These are phyloP conservation scores for Drosophila subquinaria DNA, from an alignment of 2,888 invertebrate genomes.

Conservation along the genomic window DNA sequence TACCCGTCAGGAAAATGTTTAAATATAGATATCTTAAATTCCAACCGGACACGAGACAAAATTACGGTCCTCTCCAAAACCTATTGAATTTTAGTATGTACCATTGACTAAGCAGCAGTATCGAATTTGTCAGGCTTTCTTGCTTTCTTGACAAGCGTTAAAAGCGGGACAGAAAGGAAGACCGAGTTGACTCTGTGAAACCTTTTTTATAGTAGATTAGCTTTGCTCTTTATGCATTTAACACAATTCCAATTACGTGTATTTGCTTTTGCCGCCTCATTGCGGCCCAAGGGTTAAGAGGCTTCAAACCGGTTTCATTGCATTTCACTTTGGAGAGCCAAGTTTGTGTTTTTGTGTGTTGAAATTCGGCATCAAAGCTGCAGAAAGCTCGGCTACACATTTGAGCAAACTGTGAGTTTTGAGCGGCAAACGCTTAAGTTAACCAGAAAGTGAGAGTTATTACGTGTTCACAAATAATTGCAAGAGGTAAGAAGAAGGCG, in stretches of 20 bases:
- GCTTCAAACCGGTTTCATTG: constrained; percentile 58
- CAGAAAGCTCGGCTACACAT: constrained; percentile 60
- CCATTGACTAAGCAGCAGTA: neutral
- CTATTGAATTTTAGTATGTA: constrained; percentile 6
- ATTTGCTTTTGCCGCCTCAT: constrained; percentile 44
- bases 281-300: constrained; percentile 60
- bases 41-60: neutral
- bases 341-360: constrained; percentile 26
- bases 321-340: constrained; percentile 63
- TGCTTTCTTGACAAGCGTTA: neutral
- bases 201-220: constrained; percentile 40
- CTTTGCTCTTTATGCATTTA: constrained; percentile 33
- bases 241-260: constrained; percentile 59
- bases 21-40: constrained; percentile 13
- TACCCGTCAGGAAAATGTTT: neutral
- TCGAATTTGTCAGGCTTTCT: constrained; percentile 4
- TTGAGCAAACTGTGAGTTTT: constrained; percentile 37
- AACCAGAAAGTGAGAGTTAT: constrained; percentile 74
- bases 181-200: neutral
- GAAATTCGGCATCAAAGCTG: constrained; percentile 30
- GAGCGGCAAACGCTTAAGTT: constrained; percentile 28
- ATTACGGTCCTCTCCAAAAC: neutral
- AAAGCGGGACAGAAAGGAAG: neutral
- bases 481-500: constrained; percentile 25
- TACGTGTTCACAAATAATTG: constrained; percentile 72